These are phyloP conservation scores for Myrmecophaga tridactyla DNA, from an alignment of 2,113 vertebrate species.

Conservation along the genomic window DNA sequence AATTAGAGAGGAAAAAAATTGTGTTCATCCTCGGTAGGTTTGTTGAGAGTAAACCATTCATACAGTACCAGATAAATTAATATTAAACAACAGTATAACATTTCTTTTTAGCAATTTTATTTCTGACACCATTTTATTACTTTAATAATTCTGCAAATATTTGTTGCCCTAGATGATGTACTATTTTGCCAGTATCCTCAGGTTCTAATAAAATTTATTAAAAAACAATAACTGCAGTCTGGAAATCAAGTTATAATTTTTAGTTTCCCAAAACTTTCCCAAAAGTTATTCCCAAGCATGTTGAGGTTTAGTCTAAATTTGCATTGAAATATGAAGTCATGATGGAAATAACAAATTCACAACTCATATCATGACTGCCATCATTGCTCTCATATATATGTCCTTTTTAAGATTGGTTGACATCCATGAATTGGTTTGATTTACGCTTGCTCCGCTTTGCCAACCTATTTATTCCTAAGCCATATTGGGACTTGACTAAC, in stretches of 20 bases:
- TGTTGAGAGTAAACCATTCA: conserved; percentile 25
- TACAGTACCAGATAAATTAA: neutral
- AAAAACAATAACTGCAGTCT: neutral
- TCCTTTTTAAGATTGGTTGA: conserved; percentile 25
- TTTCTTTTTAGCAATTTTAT: conserved; percentile 10
- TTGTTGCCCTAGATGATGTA: neutral
- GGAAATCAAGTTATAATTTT: neutral
- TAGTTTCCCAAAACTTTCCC: neutral
- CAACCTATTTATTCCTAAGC: conserved; percentile 13
- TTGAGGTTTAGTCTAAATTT: conserved; percentile 1
- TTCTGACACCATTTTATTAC: neutral
- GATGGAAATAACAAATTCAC: neutral
- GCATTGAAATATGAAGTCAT: neutral
- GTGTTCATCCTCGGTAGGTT: neutral
- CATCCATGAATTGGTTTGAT: conserved; percentile 12
- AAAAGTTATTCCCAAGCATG: neutral
- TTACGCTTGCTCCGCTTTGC: conserved; percentile 47
- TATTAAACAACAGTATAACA: neutral
- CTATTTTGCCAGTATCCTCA: neutral
- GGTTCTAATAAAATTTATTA: conserved; percentile 10
- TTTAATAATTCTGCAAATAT: neutral
- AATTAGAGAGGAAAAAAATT: neutral
- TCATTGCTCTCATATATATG: neutral
- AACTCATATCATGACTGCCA: neutral
- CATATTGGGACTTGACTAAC: neutral